Evolutionary conservation across 92 coral and sea anemone genomes (phyloP).

Genomic region (Blastomussa wellsi): DNA sequence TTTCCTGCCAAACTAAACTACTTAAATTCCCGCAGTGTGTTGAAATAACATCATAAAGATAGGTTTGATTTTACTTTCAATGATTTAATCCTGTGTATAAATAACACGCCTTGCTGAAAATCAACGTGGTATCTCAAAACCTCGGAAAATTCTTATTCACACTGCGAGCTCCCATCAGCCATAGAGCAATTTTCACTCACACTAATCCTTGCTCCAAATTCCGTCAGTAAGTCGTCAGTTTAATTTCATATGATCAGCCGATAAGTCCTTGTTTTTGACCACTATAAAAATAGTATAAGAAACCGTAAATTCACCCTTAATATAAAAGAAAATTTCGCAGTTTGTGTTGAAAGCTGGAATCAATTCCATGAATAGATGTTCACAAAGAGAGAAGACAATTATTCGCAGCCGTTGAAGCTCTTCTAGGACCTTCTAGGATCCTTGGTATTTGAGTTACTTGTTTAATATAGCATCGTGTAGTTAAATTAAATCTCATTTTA

Average conservation of each 20-base stretch:
- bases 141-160: conserved; percentile 12
- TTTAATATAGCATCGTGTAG: neutral
- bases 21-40: neutral
- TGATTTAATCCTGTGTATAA: neutral
- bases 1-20: neutral
- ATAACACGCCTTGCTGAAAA: neutral
- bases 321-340: neutral
- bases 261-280: neutral
- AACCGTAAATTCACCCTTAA: neutral
- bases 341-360: neutral
- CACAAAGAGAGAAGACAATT: neutral
- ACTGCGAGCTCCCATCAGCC: conserved; percentile 4
- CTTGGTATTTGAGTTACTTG: neutral
- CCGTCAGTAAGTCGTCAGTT: neutral
- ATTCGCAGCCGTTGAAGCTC: neutral
- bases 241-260: neutral
- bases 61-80: neutral
- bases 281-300: neutral
- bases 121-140: neutral
- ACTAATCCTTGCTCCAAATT: conserved; percentile 14
- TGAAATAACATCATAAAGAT: neutral
- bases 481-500: neutral
- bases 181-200: neutral
- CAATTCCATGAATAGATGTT: neutral
- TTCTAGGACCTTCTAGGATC: neutral